phyloP scores from a whole-genome alignment of 2,888 invertebrate genomes.

The Oscheius sp. region DNA sequence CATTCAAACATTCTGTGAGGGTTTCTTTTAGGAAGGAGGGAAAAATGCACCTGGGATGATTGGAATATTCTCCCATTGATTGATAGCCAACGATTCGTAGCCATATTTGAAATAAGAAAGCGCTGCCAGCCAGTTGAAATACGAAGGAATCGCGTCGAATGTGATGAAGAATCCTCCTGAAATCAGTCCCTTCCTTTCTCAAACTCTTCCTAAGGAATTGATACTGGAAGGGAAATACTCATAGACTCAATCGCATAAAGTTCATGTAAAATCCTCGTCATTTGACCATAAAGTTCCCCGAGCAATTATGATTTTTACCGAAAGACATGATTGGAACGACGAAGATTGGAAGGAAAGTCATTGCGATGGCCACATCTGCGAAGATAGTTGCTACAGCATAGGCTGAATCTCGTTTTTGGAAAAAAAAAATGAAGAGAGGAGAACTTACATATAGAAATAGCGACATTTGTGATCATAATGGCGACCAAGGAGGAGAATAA shows the following conservation, averaged over 20 bases:
- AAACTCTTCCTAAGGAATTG: too few relatives aligned
- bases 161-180: slow-evolving; percentile 93
- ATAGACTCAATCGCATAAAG: too few relatives aligned
- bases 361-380: slow-evolving; percentile 84
- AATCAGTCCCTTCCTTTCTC: too few relatives aligned
- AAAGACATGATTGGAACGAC: slow-evolving; percentile 92
- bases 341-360: slow-evolving; percentile 88
- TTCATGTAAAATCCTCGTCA: too few relatives aligned
- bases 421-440: not conserved
- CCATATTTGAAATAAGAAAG: slow-evolving; percentile 61
- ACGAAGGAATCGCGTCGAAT: slow-evolving; percentile 74
- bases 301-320: too few relatives aligned
- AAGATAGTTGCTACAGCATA: slow-evolving; percentile 89
- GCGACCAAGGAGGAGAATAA: slow-evolving; percentile 75
- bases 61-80: slow-evolving; percentile 55
- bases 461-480: slow-evolving; percentile 55
- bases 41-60: slow-evolving; percentile 38
- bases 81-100: slow-evolving; percentile 58
- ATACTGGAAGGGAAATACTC: too few relatives aligned
- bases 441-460: slow-evolving; percentile 58
- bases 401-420: slow-evolving; percentile 75
- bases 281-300: too few relatives aligned
- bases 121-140: slow-evolving; percentile 55
- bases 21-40: not conserved
- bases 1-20: slow-evolving; percentile 28